Percentiles rank a stretch among this genome's conserved stretches.
Evolutionary conservation across 2,113 vertebrate genomes (phyloP).

Genomic region (Semnornis frantzii): DNA sequence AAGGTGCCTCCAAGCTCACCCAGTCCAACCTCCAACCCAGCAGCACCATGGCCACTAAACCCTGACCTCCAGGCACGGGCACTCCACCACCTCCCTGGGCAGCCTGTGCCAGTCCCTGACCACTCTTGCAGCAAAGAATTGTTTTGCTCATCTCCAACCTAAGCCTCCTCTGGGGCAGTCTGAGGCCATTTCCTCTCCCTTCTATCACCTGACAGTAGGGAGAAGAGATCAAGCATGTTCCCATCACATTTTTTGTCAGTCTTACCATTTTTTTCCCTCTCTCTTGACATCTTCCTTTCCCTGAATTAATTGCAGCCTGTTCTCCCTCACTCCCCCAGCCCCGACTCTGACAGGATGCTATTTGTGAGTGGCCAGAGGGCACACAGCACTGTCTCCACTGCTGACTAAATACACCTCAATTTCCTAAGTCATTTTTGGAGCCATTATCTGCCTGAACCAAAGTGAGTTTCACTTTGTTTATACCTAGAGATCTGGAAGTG

Average conservation of each 20-base stretch:
- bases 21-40: too few species aligned
- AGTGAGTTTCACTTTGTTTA: background rate
- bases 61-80: too few species aligned
- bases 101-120: too few species aligned
- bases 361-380: background rate
- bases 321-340: background rate
- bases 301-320: background rate
- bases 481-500: fast-evolving
- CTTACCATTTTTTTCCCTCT: background rate
- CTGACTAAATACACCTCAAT: background rate
- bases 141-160: too few species aligned
- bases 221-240: background rate
- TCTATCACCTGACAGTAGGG: too few species aligned
- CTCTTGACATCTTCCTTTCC: background rate
- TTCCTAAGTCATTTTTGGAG: background rate
- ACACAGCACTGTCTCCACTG: background rate
- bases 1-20: too few species aligned
- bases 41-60: too few species aligned
- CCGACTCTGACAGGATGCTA: background rate
- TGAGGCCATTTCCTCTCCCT: too few species aligned
- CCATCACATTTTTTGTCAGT: background rate
- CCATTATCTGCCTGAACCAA: background rate
- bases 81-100: too few species aligned
- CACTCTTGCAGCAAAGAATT: too few species aligned
- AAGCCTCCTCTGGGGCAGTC: too few species aligned